Conservation (phyloP, 2,797 vertebrate species). For the Percopsis omiscomaycus region DNA sequence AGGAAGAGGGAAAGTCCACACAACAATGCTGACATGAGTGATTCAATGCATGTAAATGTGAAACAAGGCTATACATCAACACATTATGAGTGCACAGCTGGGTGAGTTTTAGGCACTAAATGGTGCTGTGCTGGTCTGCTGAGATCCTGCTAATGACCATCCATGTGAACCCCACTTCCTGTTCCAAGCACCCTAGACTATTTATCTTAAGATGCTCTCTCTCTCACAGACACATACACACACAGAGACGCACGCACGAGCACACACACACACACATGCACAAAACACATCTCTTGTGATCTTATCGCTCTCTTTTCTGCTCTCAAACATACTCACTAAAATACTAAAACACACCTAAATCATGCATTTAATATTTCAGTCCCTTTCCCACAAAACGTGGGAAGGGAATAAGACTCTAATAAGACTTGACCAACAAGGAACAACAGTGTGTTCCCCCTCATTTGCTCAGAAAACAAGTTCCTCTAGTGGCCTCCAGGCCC, state of each 20-base stretch:
- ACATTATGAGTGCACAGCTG: constrained; percentile 64
- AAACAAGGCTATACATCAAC: constrained; percentile 51
- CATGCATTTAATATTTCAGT: too few species aligned
- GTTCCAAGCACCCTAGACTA: constrained; percentile 77
- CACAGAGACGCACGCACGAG: constrained; percentile 4
- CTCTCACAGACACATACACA: constrained; percentile 12
- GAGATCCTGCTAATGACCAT: constrained; percentile 73
- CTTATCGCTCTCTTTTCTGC: constrained; percentile 55
- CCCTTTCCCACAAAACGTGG: constrained; percentile 20
- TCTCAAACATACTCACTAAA: constrained; percentile 69
- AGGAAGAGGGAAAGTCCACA: constrained; percentile 59
- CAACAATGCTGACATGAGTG: constrained; percentile 51
- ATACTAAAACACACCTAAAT: constrained; percentile 66
- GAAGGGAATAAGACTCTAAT: constrained; percentile 85
- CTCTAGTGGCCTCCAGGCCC: constrained; percentile 73
- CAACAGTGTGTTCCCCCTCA: constrained; percentile 88
- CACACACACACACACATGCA: constrained; percentile 55
- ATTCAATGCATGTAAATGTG: constrained; percentile 53
- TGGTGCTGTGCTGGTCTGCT: constrained; percentile 57
- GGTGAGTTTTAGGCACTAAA: constrained; percentile 50
- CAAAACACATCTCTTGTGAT: constrained; percentile 49
- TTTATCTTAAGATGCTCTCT: constrained; percentile 75
- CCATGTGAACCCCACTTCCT: constrained; percentile 81
- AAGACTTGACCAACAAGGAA: constrained; percentile 84
- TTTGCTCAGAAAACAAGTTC: constrained; percentile 90